Conservation (phyloP, 2,797 vertebrate genomes). For the Scyliorhinus canicula region DNA sequence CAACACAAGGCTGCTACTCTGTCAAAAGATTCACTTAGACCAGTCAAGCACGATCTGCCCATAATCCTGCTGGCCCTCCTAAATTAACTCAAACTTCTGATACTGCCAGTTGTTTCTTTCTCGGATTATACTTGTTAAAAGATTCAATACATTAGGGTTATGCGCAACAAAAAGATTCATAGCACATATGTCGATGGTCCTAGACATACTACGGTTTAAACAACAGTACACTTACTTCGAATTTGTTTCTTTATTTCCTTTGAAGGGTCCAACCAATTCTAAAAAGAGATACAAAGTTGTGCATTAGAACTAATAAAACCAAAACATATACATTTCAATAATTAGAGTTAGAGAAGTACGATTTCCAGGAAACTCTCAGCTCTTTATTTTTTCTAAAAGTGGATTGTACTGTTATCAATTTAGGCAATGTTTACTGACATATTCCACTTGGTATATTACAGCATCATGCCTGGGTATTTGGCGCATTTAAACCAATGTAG, state of each 20-base stretch:
- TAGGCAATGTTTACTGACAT: not conserved
- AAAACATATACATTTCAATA: not conserved
- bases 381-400: not conserved
- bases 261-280: conserved; percentile 89
- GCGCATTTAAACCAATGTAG: not conserved
- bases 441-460: not conserved
- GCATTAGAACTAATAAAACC: conserved; percentile 22
- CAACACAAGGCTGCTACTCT: too few species aligned
- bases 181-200: too few species aligned
- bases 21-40: too few species aligned
- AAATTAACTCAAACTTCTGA: not conserved
- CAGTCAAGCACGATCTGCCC: not conserved
- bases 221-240: conserved; percentile 71
- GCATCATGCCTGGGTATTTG: not conserved
- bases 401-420: not conserved
- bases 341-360: not conserved
- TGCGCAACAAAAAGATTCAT: not conserved
- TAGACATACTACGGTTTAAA: not conserved
- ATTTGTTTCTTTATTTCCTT: conserved; percentile 94
- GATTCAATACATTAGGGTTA: not conserved
- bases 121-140: not conserved
- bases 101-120: not conserved
- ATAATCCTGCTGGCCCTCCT: not conserved
- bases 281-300: conserved; percentile 39
- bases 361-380: too few species aligned